Base-by-base conservation (phyloP, 2,888 invertebrate species). In the Melitaea athalia region DNA sequence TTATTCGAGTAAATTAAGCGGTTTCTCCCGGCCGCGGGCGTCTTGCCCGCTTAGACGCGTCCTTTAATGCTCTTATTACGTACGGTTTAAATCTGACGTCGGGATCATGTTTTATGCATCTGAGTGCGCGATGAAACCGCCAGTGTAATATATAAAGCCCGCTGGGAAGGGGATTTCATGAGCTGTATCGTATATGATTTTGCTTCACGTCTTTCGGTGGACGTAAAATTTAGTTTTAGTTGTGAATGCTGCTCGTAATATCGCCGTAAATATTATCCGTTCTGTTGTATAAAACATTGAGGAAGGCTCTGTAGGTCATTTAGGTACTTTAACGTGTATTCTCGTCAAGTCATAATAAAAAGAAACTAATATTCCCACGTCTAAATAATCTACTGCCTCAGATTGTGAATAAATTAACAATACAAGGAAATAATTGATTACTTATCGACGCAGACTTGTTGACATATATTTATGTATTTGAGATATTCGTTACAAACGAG, bases 21-120 rank as follows among this genome's bases (percentile, higher is more conserved):
- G 67, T 72, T 78, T 77, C 75, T 79, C 76, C 78, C 76, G 77
- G 75, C 68, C 66, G 64, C 71, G 69, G 67, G 69, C 70, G 63
- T 76, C 79, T 80, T 78, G 75, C 74, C 76, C 81, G 80, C 79
- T 78, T 79, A 81, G 80, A 81, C 80, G 79, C 82, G 82, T 79
- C 82, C 81, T 84, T n/a, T 89, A 88, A 90, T 91, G 88, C 84
- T 91, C 88, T 91, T 92, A 92, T 92, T 91, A 90, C 91, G 84
- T 85, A 85, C 86, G 88, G 90, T 89, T 92, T 91, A 91, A 91
- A 91, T 91, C 92, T 90, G 89, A 91, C 89, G 89, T 81, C 77
- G 82, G 85, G 86, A 88, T 91, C 92, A 92, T 91, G 92, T 91
- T 90, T 92, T 91, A 92, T 92, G 91, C 91, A 92, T 92, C 87